Base-by-base conservation (phyloP, 2,113 vertebrate species). In the Microcebus tavaratra region DNA sequence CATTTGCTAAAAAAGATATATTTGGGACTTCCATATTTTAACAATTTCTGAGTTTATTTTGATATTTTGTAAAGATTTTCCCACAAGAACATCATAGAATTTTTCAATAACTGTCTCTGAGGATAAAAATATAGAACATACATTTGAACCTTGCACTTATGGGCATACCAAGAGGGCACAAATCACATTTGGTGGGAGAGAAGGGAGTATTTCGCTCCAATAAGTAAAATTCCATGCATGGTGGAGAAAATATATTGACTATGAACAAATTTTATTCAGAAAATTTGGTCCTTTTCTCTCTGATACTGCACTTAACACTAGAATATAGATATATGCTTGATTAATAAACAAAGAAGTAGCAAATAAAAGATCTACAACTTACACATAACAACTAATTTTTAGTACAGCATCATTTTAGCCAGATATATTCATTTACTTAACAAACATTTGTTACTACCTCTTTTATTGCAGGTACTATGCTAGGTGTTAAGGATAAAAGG, bases 161-260 rank as follows among this genome's bases (percentile, higher is more conserved):
- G 88, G 45, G 34, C 55, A 82, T 89, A 87, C 13, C 87, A 89
- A 93, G 61, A 91, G 73, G 55, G 20, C 25, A 79, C 39, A 96
- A 95, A 96, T 79, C 39, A 89, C 75, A 91, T 10, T 8, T 75
- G 39, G 29, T 93, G 45, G 53, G 25, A 91, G 39, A 81, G 2
- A 9, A 82, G 50, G 5, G 12, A 82, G 1, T 55, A 88, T 82
- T 91, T 95, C 73, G 86, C 36, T 79, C 86, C 21, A 82, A 50
- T 13, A 93, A 59, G 34, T 14, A 73, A 82, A 82, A 78, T 23
- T 59, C 12, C 31, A 73, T 27, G 6, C 15, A 50, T 50, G 73
- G 17, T 89, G 73, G 78, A 94, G 70, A 92, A 92, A 95, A 83
- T 82, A 61, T 63, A 50, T 80, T 72, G n/a, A 89, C 48, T 50